Evolutionary conservation across 1,140 invertebrate genomes (phyloP), one percentile per base, ranked within the genome.

Genomic region (Arctopsyche grandis): DNA sequence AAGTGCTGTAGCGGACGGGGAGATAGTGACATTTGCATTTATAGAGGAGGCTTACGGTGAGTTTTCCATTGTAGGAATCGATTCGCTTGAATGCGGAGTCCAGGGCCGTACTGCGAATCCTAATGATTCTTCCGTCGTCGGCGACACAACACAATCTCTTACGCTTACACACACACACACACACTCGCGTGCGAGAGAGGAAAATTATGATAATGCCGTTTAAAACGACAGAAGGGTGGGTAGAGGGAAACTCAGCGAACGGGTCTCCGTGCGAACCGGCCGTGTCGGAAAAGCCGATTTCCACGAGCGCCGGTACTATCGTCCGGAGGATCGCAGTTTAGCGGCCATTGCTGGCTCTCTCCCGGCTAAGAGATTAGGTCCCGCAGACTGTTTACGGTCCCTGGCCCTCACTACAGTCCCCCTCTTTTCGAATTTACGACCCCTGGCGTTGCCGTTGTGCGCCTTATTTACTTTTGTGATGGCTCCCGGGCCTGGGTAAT

Each of bases 311-410:
- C 5, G 16, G 48, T 75, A 75, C 43, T 38, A 38, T 79, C 78
- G 78, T 66, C 16, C 21, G 21, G 69, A 71, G 66, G 52, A 79
- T 79, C 77, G 77, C 66, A 71, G 48, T 73, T 73, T 60, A 58
- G 44, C 77, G 44, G 46, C 77, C 73, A 60, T 60, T 74, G 38
- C 70, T 79, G 71, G 52, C 46, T 22, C 63, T 75, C 48, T 56
- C 21, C 38, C 56, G 24, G 56, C 77, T 81, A 81, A 81, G 77
- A 77, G 80, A 81, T 81, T 81, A 81, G 77, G 77, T 69, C 75
- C 74, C 76, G 70, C 77, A 81, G 80, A 79, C 77, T 69, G 80
- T 81, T 79, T 81, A 79, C 63, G 77, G 66, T 48, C 70, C 26
- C 43, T 19, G 66, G 21, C 63, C 29, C 29, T 38, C 29, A 38